phyloP scores from a whole-genome alignment of 2,797 vertebrate genomes.

The Manis pentadactyla region DNA sequence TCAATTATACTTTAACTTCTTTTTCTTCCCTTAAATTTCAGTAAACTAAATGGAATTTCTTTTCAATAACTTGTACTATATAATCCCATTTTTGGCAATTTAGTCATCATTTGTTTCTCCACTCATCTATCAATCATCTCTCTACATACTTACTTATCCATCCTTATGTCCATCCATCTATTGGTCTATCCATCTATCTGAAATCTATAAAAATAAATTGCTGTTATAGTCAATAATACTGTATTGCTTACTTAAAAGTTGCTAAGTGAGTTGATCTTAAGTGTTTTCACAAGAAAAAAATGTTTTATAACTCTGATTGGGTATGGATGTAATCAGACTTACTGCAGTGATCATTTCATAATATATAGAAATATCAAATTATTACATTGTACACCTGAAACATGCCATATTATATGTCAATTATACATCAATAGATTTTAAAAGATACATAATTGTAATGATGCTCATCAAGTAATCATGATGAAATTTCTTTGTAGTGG shows the following conservation, averaged over 20 bases:
- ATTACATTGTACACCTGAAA: neutral
- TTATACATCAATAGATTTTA: neutral
- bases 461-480: neutral
- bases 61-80: neutral
- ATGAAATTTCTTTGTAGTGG: neutral
- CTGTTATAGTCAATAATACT: neutral
- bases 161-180: neutral
- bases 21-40: conserved; percentile 32
- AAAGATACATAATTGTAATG: neutral
- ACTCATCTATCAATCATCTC: neutral
- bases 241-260: neutral
- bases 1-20: neutral
- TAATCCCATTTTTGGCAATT: neutral
- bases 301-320: neutral
- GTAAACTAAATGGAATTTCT: neutral
- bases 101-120: neutral
- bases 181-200: neutral
- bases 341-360: neutral
- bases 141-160: neutral
- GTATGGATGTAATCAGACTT: neutral
- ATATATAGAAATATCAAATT: neutral
- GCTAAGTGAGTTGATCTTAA: neutral
- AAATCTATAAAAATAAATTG: conserved; percentile 3
- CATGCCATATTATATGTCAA: neutral
- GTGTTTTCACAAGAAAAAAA: neutral